Conservation (phyloP, 1,140 invertebrate species). For the Drosophila yakuba region DNA sequence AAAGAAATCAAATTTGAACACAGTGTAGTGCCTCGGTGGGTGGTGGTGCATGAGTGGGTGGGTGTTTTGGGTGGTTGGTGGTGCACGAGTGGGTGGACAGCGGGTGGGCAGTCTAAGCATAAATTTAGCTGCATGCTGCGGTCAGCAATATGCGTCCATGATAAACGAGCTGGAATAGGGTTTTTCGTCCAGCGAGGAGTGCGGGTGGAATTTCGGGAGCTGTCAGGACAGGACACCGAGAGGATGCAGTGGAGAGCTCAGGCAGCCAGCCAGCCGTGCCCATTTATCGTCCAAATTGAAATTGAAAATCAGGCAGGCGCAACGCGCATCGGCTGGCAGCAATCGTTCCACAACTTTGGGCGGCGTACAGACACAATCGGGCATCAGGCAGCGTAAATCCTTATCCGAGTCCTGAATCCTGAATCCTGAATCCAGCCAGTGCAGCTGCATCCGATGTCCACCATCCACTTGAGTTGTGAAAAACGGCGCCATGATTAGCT, state of each 20-base stretch:
- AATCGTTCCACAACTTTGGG: background rate
- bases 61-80: background rate
- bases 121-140: constrained; percentile 61
- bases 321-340: constrained; percentile 14
- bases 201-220: background rate
- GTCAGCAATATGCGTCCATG: constrained; percentile 66
- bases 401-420: background rate
- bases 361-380: background rate
- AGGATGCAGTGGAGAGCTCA: background rate
- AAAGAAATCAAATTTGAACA: constrained; percentile 31
- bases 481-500: constrained; percentile 43
- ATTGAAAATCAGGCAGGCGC: constrained; percentile 66
- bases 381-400: constrained; percentile 1
- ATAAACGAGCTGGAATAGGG: constrained; percentile 53
- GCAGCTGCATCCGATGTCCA: constrained; percentile 48
- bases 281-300: constrained; percentile 69
- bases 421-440: background rate
- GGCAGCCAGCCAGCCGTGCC: constrained; percentile 8
- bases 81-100: background rate
- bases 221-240: background rate
- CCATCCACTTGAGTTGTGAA: constrained; percentile 2
- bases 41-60: background rate
- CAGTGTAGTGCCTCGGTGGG: background rate
- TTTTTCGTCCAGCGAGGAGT: constrained; percentile 15
- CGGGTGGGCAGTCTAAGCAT: constrained; percentile 38